Base-by-base conservation (phyloP, 2,797 vertebrate species). In the Anguilla marmorata region DNA sequence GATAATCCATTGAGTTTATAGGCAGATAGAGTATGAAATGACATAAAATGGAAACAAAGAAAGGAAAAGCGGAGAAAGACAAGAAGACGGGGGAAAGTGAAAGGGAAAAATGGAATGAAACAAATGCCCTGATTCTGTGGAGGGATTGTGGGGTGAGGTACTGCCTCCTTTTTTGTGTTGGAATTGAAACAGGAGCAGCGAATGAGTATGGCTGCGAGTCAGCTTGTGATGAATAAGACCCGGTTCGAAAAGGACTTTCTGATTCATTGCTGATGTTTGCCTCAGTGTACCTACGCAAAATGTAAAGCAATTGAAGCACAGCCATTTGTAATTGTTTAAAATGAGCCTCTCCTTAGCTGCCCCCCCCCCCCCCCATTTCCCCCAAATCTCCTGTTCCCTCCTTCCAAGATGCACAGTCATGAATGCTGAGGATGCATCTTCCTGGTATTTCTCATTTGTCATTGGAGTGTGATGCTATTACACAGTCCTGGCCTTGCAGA, bases 261-360 rank as follows among this genome's bases (percentile, higher is more conserved):
- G 90, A 83, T 89, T 90, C 88, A 92, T 91, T 87, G 54, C 90
- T 89, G 89, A 91, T 88, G 92, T 90, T 92, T 86, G 87, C 2
- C 76, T 63, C 87, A 90, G 89, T 91, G 92, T 92, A 88, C 14
- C 12, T 58, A 58, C 14, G 89, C 87, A 89, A 91, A 92, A 90
- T n/a, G 12, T 88, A 90, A 86, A 90, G 74, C 86, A 90, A 79
- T 41, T 90, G 87, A 91, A 89, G 86, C 87, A 89, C 50, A 45
- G 86, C 90, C 56, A 85, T 89, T 85, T 85, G 74, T 90, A 93
- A 92, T 92, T 90, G 88, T 16, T 92, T 90, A 91, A 88, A 86
- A 88, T 86, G 37, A 58, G 58, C 80, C 82, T 91, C 88, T 88
- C 90, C 86, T 11, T 54, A 84, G 84, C 19, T 37, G 41, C 54